Evolutionary conservation across 2,113 vertebrate species (phyloP).

Genomic region (Ammospiza nelsoni): DNA sequence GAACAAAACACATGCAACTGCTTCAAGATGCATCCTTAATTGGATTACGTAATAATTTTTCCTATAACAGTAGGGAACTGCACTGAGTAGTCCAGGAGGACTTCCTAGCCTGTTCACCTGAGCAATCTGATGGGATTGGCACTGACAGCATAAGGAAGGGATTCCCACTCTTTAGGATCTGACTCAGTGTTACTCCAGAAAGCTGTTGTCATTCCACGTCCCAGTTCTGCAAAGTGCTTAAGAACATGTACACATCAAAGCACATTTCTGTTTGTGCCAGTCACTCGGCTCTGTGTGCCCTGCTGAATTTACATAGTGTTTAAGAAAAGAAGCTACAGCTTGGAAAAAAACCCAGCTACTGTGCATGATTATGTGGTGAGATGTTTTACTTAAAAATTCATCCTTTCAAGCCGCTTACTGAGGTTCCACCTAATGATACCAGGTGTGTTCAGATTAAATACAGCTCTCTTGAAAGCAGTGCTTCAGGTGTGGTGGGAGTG

Average conservation of each 20-base stretch:
- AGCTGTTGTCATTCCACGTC: slow-evolving; percentile 21
- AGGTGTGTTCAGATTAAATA: neutral
- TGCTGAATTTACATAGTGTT: neutral
- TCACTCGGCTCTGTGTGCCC: neutral
- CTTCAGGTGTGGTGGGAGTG: neutral
- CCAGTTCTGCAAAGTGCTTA: slow-evolving; percentile 10
- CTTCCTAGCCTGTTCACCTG: neutral
- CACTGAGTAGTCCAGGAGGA: neutral
- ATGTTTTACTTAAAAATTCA: slow-evolving; percentile 1
- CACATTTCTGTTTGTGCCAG: neutral
- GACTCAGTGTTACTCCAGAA: slow-evolving; percentile 30
- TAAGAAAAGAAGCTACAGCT: neutral
- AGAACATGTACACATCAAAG: neutral
- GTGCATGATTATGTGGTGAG: neutral
- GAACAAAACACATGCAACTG: neutral
- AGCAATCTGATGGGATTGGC: neutral
- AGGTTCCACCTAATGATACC: neutral
- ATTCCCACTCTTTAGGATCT: neutral
- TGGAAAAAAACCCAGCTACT: neutral
- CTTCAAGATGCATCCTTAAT: neutral
- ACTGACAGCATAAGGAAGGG: neutral
- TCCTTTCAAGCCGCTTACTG: neutral
- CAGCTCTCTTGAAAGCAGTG: neutral
- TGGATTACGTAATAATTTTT: neutral
- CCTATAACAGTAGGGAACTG: neutral